Conservation (phyloP, 2,888 invertebrate species). For the Chymomyza procnemis region DNA sequence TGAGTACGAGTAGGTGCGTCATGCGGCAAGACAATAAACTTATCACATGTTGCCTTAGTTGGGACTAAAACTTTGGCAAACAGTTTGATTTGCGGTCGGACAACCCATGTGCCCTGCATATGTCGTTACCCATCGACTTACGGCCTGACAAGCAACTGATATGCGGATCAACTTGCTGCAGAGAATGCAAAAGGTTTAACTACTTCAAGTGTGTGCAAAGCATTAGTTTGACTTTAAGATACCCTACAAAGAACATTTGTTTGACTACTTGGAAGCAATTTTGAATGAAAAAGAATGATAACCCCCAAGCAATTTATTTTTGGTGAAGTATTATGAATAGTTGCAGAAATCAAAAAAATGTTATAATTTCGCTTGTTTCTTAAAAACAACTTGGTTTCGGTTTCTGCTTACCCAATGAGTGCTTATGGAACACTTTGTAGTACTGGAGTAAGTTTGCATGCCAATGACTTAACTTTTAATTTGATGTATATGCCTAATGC, state of each 20-base stretch:
- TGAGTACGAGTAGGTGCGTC: constrained; percentile 35
- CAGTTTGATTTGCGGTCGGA: constrained; percentile 66
- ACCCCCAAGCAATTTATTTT: too few species aligned
- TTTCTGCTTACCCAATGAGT: too few species aligned
- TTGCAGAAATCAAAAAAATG: too few species aligned
- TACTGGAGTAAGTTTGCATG: too few species aligned
- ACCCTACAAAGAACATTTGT: not conserved
- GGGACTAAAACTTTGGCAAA: constrained; percentile 53
- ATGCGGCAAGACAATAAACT: constrained; percentile 71
- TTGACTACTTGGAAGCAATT: too few species aligned
- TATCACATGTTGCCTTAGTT: constrained; percentile 63
- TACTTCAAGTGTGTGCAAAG: not conserved
- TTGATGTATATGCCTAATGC: too few species aligned
- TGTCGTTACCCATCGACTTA: constrained; percentile 36
- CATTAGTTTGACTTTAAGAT: not conserved
- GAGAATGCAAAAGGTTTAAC: not conserved
- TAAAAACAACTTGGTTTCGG: too few species aligned
- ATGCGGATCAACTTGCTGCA: constrained; percentile 60
- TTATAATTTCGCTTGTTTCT: too few species aligned
- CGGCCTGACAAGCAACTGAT: constrained; percentile 72
- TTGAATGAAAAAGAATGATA: too few species aligned
- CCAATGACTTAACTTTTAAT: too few species aligned
- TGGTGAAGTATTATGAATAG: too few species aligned
- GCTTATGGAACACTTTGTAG: too few species aligned
- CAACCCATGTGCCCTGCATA: constrained; percentile 26